A percentile compares a stretch with the other conserved stretches of the same genome.
Evolutionary conservation across 2,797 vertebrate genomes (phyloP).

Genomic region (Falco berigora): DNA sequence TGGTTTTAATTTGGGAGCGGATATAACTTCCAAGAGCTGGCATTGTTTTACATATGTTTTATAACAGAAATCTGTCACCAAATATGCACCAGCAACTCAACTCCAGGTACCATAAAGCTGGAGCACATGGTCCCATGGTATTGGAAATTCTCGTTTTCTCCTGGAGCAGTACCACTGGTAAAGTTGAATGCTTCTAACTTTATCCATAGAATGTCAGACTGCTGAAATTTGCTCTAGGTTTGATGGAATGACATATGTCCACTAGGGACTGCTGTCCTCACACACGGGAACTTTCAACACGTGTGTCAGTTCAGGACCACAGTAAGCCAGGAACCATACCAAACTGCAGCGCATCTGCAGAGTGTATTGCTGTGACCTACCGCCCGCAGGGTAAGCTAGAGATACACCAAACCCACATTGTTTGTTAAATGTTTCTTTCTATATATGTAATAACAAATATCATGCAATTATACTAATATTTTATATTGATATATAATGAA

Average conservation of each 20-base stretch:
- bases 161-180: rapidly evolving
- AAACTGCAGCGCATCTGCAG: not conserved
- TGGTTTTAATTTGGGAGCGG: not conserved
- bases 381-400: not conserved
- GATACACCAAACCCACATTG: not conserved
- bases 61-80: not conserved
- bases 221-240: not conserved
- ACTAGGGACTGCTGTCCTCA: not conserved
- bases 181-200: not conserved
- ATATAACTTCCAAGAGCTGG: not conserved
- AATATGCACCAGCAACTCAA: not conserved
- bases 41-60: not conserved
- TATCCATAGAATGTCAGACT: not conserved
- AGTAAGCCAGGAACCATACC: not conserved
- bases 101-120: not conserved
- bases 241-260: not conserved
- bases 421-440: not conserved
- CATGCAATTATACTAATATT: not conserved
- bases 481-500: not conserved
- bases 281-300: not conserved
- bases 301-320: rapidly evolving
- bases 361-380: not conserved
- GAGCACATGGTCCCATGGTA: not conserved
- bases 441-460: not conserved
- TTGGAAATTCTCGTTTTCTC: not conserved